These are phyloP conservation scores for Hippocampus zosterae DNA, from an alignment of 2,113 vertebrate species.

Conservation along the genomic window DNA sequence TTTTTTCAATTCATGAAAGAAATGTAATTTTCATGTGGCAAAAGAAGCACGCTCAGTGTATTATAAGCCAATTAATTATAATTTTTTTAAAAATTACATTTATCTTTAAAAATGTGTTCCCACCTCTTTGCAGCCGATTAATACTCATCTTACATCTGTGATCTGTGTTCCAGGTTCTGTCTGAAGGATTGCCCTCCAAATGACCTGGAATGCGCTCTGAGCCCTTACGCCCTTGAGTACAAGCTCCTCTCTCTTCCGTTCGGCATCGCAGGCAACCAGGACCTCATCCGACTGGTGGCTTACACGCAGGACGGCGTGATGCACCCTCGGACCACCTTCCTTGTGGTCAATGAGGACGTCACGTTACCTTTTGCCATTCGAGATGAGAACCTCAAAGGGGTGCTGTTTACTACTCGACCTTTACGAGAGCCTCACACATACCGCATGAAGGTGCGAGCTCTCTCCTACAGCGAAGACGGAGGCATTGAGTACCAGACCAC, in stretches of 20 bases:
- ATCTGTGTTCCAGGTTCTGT: slow-evolving; percentile 80
- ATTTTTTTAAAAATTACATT: too few species aligned
- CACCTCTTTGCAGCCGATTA: neutral
- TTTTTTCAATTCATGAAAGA: too few species aligned
- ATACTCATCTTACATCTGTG: neutral
- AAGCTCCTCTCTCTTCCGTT: slow-evolving; percentile 93
- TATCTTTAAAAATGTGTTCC: too few species aligned
- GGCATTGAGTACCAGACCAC: slow-evolving; percentile 92
- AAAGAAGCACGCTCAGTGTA: too few species aligned
- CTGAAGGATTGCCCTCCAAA: slow-evolving; percentile 89
- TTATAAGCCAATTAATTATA: too few species aligned
- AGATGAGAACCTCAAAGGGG: slow-evolving; percentile 91
- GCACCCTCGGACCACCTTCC: slow-evolving; percentile 90
- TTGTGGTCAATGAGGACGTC: slow-evolving; percentile 77
- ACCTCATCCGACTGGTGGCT: slow-evolving; percentile 92
- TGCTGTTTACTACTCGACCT: slow-evolving; percentile 82
- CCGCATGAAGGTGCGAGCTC: slow-evolving; percentile 87
- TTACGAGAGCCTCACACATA: slow-evolving; percentile 84
- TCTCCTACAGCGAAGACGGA: slow-evolving; percentile 80
- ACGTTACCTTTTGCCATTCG: slow-evolving; percentile 85
- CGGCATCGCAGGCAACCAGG: slow-evolving; percentile 91
- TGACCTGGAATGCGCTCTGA: slow-evolving; percentile 88
- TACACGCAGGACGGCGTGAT: slow-evolving; percentile 92
- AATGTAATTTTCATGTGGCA: too few species aligned
- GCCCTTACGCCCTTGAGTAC: slow-evolving; percentile 92